Percentiles rank a stretch among this genome's conserved stretches.
These are phyloP conservation scores for Tiliqua scincoides DNA, from an alignment of 2,113 vertebrate species.

Conservation along the genomic window DNA sequence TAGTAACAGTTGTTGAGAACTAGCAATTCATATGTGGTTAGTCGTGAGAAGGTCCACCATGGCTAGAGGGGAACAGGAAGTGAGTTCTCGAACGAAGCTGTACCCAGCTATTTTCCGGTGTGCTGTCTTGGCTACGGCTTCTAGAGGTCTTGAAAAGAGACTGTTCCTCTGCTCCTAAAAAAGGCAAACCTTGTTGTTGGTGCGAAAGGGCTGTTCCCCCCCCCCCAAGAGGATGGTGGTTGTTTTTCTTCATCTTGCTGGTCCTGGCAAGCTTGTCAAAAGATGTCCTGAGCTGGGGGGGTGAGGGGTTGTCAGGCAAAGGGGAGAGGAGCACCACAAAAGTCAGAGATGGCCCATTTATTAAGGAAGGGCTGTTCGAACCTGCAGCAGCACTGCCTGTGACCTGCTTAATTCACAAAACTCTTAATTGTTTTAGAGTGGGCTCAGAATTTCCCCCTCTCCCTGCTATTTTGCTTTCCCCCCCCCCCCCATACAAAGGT, in stretches of 20 bases:
- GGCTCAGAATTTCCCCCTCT: constrained; percentile 52
- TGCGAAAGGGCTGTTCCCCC: too few relatives aligned
- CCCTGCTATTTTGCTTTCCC: constrained; percentile 54
- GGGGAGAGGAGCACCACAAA: neutral
- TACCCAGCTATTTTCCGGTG: neutral
- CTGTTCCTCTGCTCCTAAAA: neutral
- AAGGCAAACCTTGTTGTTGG: neutral
- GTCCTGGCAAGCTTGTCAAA: neutral
- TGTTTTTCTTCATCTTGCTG: too few relatives aligned
- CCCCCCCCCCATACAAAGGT: constrained; percentile 68
- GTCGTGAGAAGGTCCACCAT: neutral
- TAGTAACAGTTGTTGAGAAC: neutral
- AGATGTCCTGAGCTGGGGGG: constrained; percentile 7
- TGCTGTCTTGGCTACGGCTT: neutral
- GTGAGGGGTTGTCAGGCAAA: neutral
- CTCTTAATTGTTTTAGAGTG: constrained; percentile 63
- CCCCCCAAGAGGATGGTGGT: neutral
- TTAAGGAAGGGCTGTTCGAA: constrained; percentile 60
- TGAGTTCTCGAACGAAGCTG: neutral
- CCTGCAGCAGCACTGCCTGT: constrained; percentile 55
- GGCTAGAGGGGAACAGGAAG: neutral
- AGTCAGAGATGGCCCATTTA: constrained; percentile 47
- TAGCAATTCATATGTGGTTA: neutral
- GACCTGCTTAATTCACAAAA: constrained; percentile 68
- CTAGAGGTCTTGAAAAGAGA: neutral